These are phyloP conservation scores for Lampris incognitus DNA, from an alignment of 2,113 vertebrate species.

Conservation along the genomic window DNA sequence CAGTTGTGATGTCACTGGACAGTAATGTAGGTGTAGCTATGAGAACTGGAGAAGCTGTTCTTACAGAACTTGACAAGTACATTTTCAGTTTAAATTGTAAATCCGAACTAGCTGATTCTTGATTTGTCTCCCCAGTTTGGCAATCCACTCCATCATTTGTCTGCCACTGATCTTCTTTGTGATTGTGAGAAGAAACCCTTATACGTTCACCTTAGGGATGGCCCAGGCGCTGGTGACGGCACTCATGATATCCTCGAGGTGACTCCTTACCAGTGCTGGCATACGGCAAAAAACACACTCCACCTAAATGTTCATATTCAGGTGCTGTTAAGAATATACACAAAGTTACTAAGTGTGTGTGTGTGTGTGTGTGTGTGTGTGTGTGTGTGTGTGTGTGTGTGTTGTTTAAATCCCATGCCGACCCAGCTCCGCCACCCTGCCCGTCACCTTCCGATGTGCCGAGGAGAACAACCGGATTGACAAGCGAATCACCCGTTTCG, in stretches of 20 bases:
- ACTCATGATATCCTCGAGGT: constrained; percentile 69
- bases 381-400: background rate
- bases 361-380: constrained; percentile 2
- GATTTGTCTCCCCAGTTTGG: constrained; percentile 82
- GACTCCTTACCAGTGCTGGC: background rate
- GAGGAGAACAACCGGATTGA: constrained; percentile 95
- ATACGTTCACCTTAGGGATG: constrained; percentile 92
- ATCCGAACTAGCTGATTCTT: background rate
- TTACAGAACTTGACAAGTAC: no score
- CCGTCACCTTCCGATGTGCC: constrained; percentile 96
- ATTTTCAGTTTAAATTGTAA: no score
- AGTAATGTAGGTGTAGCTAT: no score
- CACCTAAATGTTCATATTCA: no score
- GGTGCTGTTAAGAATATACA: no score
- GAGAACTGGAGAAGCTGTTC: no score
- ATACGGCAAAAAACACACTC: no score
- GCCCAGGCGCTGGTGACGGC: constrained; percentile 95
- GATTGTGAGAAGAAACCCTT: constrained; percentile 95
- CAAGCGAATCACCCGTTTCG: constrained; percentile 96
- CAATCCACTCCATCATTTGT: constrained; percentile 89
- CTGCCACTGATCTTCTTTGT: constrained; percentile 93
- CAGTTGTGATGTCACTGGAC: no score
- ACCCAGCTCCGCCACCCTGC: constrained; percentile 93
- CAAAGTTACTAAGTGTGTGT: background rate
- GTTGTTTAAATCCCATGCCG: background rate